Percentiles rank a stretch among this genome's conserved stretches.
These are phyloP conservation scores for Platyscapa corneri DNA, from an alignment of 1,140 invertebrate species.

Conservation along the genomic window DNA sequence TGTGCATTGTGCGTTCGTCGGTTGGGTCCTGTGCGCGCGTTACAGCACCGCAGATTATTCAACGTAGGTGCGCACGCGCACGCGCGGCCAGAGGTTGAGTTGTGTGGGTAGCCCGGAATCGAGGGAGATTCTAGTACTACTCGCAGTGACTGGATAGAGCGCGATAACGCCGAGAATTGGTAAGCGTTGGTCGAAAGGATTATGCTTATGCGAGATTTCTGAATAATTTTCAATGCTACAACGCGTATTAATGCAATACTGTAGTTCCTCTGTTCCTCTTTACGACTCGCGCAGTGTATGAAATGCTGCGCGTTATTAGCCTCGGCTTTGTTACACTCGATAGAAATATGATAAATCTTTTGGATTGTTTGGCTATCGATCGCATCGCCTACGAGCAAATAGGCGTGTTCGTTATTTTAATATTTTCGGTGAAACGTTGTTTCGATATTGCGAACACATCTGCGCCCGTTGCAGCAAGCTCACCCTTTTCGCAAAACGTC, in stretches of 20 bases:
- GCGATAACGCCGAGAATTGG: neutral
- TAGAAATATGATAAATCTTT: too few species aligned
- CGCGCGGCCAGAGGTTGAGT: neutral
- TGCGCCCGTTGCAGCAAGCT: too few species aligned
- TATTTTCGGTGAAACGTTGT: too few species aligned
- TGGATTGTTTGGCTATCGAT: too few species aligned
- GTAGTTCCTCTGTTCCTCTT: neutral
- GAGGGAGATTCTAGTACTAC: neutral
- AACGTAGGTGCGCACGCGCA: neutral
- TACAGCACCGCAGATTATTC: neutral
- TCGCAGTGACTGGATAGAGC: neutral
- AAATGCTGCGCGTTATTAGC: too few species aligned
- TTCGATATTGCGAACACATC: too few species aligned
- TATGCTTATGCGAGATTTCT: neutral
- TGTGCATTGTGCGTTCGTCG: neutral
- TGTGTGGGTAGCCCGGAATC: neutral
- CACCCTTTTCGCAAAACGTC: too few species aligned
- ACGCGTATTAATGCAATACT: neutral
- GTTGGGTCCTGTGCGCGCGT: neutral
- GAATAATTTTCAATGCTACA: slow-evolving; percentile 8
- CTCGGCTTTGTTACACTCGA: too few species aligned
- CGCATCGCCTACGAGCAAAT: too few species aligned
- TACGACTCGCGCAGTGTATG: neutral
- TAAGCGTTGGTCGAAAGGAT: neutral
- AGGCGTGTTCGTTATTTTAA: too few species aligned